These are phyloP conservation scores for Alloscopus bannaensis DNA, from an alignment of 2,888 invertebrate genomes.

Conservation along the genomic window DNA sequence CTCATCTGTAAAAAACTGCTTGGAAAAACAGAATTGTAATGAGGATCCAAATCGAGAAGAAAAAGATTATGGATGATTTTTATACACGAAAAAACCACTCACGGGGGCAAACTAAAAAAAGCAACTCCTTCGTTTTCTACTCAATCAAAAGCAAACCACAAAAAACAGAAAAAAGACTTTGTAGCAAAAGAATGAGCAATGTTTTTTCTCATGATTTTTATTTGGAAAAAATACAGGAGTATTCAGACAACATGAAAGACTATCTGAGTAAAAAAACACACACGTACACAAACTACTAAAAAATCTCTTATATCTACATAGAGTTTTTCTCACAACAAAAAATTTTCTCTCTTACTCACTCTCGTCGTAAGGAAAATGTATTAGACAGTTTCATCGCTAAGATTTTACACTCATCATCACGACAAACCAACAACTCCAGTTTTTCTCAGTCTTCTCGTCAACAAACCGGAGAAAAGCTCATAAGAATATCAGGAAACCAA, in stretches of 20 bases:
- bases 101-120: too few species aligned
- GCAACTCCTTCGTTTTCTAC: constrained; percentile 5
- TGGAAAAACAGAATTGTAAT: background rate
- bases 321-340: background rate
- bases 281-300: too few species aligned
- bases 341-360: background rate
- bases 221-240: too few species aligned
- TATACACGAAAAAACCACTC: too few species aligned
- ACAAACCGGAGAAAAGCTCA: background rate
- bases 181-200: too few species aligned
- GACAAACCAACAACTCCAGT: too few species aligned
- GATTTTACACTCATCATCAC: background rate
- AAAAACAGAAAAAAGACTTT: background rate
- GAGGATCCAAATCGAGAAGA: background rate
- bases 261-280: too few species aligned
- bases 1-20: background rate
- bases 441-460: too few species aligned
- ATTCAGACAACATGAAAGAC: too few species aligned
- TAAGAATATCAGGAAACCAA: constrained; percentile 12
- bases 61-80: background rate
- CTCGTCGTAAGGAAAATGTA: background rate
- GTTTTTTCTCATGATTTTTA: too few species aligned
- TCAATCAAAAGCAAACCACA: background rate
- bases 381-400: background rate
- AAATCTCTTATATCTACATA: constrained; percentile 4